Base-by-base conservation (phyloP, 2,888 invertebrate species). In the Cynaeus angustus region DNA sequence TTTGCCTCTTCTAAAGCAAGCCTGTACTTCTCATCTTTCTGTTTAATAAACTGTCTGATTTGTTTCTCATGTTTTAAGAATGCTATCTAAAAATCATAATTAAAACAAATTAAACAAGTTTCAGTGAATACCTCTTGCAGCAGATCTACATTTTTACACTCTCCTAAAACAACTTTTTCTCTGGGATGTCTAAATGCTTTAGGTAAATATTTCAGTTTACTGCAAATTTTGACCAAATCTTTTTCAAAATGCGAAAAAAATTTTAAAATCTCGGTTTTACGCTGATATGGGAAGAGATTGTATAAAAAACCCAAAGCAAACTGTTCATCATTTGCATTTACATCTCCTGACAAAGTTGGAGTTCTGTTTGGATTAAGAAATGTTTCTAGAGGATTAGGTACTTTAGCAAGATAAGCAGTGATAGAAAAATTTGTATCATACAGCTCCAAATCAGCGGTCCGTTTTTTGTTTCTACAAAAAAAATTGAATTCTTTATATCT, bases 1-100 rank as follows among this genome's bases (percentile, higher is more conserved):
- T 74, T 80, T 72, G 86, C 84, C 79, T 86, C 71, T 80, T 79
- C 71, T 75, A 77, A 73, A 68, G 74, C 83, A 13, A 66, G 28
- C 5, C 75, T 72, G 70, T 86, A 85, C 6, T 75, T 70, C 6
- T 74, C 70, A 56, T 83, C 77, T n/a, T 78, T 78, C 9, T 77
- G 67, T 4, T 79, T 77, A 0, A 85, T 46, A 8, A 30, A 41
- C 13, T 64, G 64, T 14, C 37, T 21, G 52, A 64, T 64, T 12
- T 14, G 7, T 43, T 52, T 64, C 28, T 64, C 64, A 41, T 64
- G 43, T 33, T 52, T 64, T 7, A 64, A 26, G 28, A 53, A 64
- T n/a, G 52, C 12, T 41, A 62, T 48, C 62, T 59, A 14, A 12
- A 58, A 21, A 14, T 16, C 0, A 56, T 10, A 38, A 38, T 38